Evolutionary conservation across 64 coral and sea anemone genomes (phyloP).

Genomic region (Montipora capricornis): DNA sequence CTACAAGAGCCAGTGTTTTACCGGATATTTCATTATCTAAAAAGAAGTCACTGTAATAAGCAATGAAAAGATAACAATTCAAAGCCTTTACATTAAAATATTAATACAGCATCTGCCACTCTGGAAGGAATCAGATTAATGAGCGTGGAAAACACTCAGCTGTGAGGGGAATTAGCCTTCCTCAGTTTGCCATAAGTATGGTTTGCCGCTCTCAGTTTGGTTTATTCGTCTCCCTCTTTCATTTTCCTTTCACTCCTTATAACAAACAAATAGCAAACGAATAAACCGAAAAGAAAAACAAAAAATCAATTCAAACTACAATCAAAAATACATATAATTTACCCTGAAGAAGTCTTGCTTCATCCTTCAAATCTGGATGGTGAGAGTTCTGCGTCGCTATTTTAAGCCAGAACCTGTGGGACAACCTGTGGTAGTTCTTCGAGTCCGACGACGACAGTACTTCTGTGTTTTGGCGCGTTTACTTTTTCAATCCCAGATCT

Average conservation of each 20-base stretch:
- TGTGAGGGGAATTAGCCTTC: too few species aligned
- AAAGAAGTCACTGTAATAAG: neutral
- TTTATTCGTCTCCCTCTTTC: neutral
- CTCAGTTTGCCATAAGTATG: too few species aligned
- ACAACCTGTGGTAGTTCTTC: too few species aligned
- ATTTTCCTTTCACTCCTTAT: neutral
- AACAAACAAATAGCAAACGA: neutral
- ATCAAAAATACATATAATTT: neutral
- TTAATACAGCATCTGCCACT: neutral
- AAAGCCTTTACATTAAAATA: neutral
- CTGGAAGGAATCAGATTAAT: neutral
- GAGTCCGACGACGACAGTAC: too few species aligned
- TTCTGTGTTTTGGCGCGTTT: too few species aligned
- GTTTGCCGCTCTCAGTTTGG: neutral
- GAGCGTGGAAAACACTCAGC: neutral
- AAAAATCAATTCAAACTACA: neutral
- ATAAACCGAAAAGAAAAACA: neutral
- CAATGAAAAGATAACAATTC: neutral
- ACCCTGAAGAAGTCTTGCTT: neutral
- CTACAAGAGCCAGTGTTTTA: slow-evolving; percentile 3
- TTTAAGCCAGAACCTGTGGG: too few species aligned
- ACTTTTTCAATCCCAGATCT: too few species aligned
- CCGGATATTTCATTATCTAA: neutral
- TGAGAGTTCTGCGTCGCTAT: neutral
- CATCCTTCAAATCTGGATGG: neutral